These are phyloP conservation scores for Xiphophorus hellerii DNA, from an alignment of 2,113 vertebrate genomes.

Conservation along the genomic window DNA sequence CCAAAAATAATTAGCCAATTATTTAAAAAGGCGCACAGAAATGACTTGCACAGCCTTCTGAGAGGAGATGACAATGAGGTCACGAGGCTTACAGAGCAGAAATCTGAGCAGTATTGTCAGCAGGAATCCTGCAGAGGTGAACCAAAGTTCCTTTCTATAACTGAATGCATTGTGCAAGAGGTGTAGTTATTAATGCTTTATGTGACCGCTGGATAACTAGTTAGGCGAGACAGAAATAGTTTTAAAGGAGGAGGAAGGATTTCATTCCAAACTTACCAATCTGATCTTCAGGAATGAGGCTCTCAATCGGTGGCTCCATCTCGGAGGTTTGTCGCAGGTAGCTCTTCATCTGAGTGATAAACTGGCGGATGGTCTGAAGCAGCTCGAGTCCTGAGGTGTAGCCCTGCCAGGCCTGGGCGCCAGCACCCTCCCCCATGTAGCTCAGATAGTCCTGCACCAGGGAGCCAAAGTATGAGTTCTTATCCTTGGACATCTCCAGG, in stretches of 20 bases:
- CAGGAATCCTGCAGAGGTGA: neutral
- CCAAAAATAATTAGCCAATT: constrained; percentile 15
- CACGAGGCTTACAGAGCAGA: neutral
- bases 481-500: constrained; percentile 88
- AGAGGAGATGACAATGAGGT: constrained; percentile 6
- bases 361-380: constrained; percentile 96
- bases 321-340: constrained; percentile 95
- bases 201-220: neutral
- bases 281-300: constrained; percentile 94
- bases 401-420: constrained; percentile 75
- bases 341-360: constrained; percentile 97
- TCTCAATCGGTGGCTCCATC: constrained; percentile 91
- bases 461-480: constrained; percentile 92
- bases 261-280: constrained; percentile 86
- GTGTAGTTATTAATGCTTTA: no score
- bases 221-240: neutral
- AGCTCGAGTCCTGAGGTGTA: constrained; percentile 90
- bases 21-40: neutral
- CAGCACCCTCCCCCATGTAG: constrained; percentile 90
- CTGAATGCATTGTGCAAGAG: neutral
- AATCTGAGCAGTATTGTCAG: neutral
- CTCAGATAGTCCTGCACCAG: constrained; percentile 95
- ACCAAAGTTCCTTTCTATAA: neutral
- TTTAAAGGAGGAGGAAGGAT: neutral
- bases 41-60: neutral